Evolutionary conservation across 2,888 invertebrate genomes (phyloP).

Genomic region (Blastobasis lacticolella): DNA sequence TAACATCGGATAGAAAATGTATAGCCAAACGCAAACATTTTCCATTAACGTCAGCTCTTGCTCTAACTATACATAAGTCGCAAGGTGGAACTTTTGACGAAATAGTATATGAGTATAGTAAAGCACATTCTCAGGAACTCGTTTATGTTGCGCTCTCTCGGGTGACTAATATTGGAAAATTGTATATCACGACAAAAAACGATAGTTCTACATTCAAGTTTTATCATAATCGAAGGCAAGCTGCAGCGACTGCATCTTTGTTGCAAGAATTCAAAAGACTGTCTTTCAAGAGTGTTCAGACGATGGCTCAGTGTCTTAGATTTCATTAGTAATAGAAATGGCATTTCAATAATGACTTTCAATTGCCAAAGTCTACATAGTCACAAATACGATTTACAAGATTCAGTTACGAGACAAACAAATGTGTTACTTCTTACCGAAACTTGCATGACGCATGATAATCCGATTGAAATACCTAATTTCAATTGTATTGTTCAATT

Average conservation of each 20-base stretch:
- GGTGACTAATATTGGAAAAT: neutral
- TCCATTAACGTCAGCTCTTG: neutral
- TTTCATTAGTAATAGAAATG: neutral
- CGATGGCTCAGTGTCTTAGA: neutral
- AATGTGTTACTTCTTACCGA: neutral
- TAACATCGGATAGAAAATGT: neutral
- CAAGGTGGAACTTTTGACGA: neutral
- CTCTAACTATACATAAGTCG: neutral
- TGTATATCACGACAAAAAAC: neutral
- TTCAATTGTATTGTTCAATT: neutral
- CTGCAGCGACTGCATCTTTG: neutral
- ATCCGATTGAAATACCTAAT: too few relatives aligned
- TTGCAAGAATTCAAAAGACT: neutral
- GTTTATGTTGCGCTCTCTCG: neutral
- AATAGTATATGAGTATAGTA: neutral
- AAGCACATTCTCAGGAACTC: neutral
- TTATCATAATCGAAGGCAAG: neutral
- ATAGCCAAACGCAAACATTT: neutral
- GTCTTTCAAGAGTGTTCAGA: neutral
- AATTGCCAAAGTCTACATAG: neutral
- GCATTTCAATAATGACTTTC: neutral
- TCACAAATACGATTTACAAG: neutral
- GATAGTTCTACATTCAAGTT: neutral
- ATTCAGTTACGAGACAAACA: neutral
- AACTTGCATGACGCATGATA: neutral